Conservation (phyloP, 2,113 vertebrate species). For the Callaeas wilsoni region DNA sequence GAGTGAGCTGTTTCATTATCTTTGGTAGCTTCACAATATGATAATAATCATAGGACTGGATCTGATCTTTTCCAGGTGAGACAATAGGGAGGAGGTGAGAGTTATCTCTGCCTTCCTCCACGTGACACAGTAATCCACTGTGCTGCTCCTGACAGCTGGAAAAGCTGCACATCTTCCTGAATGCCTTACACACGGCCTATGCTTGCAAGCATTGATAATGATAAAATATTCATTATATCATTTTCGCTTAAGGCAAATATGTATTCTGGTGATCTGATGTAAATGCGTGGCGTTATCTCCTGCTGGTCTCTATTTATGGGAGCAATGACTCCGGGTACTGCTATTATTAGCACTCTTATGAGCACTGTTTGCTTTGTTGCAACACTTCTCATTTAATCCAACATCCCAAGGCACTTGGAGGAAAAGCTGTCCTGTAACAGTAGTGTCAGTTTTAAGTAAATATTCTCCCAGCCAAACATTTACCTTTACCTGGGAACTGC, state of each 20-base stretch:
- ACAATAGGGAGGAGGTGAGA: background rate
- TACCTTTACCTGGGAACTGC: background rate
- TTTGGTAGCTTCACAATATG: background rate
- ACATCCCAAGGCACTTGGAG: conserved; percentile 21
- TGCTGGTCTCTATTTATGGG: conserved; percentile 39
- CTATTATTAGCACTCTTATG: conserved; percentile 37
- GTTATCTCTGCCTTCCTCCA: background rate
- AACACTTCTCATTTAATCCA: conserved; percentile 32
- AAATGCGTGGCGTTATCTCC: background rate
- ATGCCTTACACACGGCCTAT: background rate
- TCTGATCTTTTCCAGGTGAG: background rate
- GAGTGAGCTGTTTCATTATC: background rate
- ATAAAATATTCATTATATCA: conserved; percentile 13
- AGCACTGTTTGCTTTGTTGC: conserved; percentile 26
- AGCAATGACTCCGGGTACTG: conserved; percentile 19
- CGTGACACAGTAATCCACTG: background rate
- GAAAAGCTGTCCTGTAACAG: background rate
- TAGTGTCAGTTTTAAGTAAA: background rate
- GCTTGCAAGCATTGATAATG: background rate
- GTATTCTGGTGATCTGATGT: conserved; percentile 14
- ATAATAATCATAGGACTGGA: background rate
- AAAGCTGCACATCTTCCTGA: background rate
- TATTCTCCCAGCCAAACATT: background rate
- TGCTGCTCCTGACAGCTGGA: background rate
- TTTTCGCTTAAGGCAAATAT: background rate